Evolutionary conservation across 2,888 invertebrate species (phyloP).

Genomic region (Lasioglossum figueresi): DNA sequence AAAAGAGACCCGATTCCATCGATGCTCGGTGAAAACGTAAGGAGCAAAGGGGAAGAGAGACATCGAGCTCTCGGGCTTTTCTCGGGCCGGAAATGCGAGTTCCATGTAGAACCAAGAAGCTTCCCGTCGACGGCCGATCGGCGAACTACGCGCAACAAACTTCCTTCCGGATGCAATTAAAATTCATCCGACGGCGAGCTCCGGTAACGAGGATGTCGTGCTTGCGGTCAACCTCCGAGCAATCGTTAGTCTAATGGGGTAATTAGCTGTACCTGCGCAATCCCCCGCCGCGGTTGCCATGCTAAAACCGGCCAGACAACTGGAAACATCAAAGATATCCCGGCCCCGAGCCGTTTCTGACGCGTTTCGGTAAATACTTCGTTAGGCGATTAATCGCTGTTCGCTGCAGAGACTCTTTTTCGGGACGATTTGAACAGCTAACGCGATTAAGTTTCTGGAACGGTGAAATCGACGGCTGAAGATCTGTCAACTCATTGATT

Average conservation of each 20-base stretch:
- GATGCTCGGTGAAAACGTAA: constrained; percentile 11
- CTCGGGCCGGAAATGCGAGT: constrained; percentile 19
- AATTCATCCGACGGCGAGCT: constrained; percentile 68
- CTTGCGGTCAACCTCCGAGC: constrained; percentile 32
- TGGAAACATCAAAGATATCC: background rate
- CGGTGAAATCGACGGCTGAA: background rate
- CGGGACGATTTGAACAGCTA: background rate
- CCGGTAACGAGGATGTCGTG: constrained; percentile 22
- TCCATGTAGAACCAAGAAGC: background rate
- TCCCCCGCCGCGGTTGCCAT: background rate
- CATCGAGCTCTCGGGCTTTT: background rate
- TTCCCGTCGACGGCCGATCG: background rate
- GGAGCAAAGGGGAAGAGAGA: background rate
- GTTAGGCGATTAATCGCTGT: background rate
- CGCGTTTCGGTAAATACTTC: background rate
- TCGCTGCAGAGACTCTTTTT: background rate
- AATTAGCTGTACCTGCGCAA: constrained; percentile 37
- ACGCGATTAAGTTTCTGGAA: background rate
- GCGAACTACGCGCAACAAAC: constrained; percentile 60
- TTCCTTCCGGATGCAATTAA: constrained; percentile 74
- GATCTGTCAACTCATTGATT: background rate
- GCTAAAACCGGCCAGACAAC: background rate
- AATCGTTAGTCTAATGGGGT: constrained; percentile 40
- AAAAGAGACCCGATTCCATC: constrained; percentile 31
- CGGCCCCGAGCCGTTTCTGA: background rate